Conservation (phyloP, 2,113 vertebrate species). For the Piaya cayana region DNA sequence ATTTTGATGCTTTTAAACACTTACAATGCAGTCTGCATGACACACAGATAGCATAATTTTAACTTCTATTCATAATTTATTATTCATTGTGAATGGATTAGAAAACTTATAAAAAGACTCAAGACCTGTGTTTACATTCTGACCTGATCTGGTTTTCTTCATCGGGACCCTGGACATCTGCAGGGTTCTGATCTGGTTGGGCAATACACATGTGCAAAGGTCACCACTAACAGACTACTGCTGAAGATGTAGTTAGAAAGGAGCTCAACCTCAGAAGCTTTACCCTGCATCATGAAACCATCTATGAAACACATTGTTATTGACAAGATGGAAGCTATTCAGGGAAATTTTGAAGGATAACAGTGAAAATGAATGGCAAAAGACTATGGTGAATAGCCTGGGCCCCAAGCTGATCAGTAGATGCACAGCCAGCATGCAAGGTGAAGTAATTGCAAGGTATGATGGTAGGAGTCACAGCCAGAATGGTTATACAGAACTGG, state of each 20-base stretch:
- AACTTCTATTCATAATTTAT: background rate
- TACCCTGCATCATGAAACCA: background rate
- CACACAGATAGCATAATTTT: background rate
- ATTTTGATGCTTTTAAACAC: background rate
- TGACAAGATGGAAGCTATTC: background rate
- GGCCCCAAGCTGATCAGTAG: background rate
- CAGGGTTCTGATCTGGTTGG: background rate
- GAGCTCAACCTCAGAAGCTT: background rate
- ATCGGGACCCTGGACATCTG: background rate
- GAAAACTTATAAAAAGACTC: background rate
- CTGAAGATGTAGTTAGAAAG: background rate
- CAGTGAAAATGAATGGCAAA: background rate
- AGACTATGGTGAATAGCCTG: background rate
- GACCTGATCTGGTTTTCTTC: background rate
- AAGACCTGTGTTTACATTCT: background rate
- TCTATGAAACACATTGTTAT: background rate
- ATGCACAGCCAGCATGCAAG: background rate
- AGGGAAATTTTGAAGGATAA: background rate
- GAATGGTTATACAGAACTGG: background rate
- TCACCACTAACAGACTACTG: background rate
- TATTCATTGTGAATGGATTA: background rate
- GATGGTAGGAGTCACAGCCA: background rate
- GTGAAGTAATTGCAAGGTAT: background rate
- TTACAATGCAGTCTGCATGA: background rate
- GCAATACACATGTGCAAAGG: background rate